Evolutionary conservation across 2,113 vertebrate species (phyloP), one percentile per base, ranked within the genome.

Genomic region (Menura novaehollandiae): DNA sequence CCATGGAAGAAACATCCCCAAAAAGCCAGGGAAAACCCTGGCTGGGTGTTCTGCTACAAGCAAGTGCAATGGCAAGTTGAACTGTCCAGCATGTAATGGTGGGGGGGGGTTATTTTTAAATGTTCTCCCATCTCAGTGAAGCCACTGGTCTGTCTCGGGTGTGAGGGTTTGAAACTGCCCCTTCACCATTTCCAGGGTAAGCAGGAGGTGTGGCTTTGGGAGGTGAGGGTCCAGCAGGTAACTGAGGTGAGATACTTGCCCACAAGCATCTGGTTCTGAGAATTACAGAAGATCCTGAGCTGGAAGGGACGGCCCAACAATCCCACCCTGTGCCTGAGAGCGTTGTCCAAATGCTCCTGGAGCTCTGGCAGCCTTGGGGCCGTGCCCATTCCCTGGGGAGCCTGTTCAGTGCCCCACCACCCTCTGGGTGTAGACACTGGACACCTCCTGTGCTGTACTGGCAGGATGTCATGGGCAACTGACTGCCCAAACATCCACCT

Each of bases 1-100:
- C 89, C 52, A 44, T 85, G 87, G 89, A 73, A 84, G 85, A 93
- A 92, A 20, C 52, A 71, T 14, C n/a, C 30, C 51, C 81, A n/a
- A 72, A 51, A 12, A 62, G 13, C 33, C 5, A 14, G 23, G 80
- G 13, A 80, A 62, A 66, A 30, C 33, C 46, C 16, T 30, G 28
- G 7, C 22, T 0, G 15, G 32, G 4, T 68, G 56, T 75, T 75
- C 37, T 72, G 30, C 71, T 76, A 4, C 10, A 27, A 8, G 46
- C 30, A 47, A n/a, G 39, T 7, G 20, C 23, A 8, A 8, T 13
- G 76, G 35, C 30, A 67, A 28, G 60, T 69, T 53, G 35, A 58
- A 32, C 46, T 18, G 8, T 7, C 2, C 32, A 17, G 59, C 18
- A 59, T 8, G 9, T 28, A 23, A 43, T 13, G 49, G 8, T 27